Conservation (phyloP, 2,888 invertebrate genomes). For the Tupiocoris notatus region DNA sequence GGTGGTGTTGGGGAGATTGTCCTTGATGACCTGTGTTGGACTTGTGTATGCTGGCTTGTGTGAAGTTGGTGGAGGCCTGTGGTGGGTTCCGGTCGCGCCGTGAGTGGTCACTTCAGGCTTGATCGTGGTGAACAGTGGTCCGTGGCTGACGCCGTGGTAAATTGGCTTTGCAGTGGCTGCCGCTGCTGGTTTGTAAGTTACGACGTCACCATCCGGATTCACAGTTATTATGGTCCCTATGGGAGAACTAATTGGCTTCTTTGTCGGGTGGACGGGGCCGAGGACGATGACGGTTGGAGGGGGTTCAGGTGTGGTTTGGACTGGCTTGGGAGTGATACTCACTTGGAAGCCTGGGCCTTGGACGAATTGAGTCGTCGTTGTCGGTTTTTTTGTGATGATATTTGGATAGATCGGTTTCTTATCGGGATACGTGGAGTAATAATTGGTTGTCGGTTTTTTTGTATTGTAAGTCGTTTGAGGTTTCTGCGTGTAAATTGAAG, state of each 20-base stretch:
- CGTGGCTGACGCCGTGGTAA: conserved; percentile 44
- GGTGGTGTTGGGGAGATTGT: conserved; percentile 53
- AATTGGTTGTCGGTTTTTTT: conserved; percentile 42
- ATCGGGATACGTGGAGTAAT: conserved; percentile 20
- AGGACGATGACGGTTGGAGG: conserved; percentile 63
- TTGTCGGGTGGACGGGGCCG: conserved; percentile 54
- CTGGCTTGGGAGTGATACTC: conserved; percentile 49
- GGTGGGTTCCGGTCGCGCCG: conserved; percentile 39
- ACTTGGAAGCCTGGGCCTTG: conserved; percentile 51
- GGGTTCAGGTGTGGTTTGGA: conserved; percentile 48
- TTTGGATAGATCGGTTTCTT: conserved; percentile 35
- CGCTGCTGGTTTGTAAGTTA: conserved; percentile 47
- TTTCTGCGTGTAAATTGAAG: conserved; percentile 28
- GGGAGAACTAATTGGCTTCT: conserved; percentile 47
- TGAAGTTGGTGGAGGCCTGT: conserved; percentile 22
- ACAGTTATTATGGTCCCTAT: conserved; percentile 49
- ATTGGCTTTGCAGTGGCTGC: conserved; percentile 43
- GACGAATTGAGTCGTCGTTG: conserved; percentile 53
- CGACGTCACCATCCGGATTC: conserved; percentile 47
- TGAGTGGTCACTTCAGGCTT: conserved; percentile 43
- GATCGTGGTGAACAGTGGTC: conserved; percentile 38
- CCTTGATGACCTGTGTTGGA: conserved; percentile 46
- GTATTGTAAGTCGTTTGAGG: conserved; percentile 39
- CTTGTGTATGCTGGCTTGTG: conserved; percentile 26
- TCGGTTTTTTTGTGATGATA: conserved; percentile 49